Evolutionary conservation across 2,888 invertebrate genomes (phyloP).

Genomic region (Phasia obesa): DNA sequence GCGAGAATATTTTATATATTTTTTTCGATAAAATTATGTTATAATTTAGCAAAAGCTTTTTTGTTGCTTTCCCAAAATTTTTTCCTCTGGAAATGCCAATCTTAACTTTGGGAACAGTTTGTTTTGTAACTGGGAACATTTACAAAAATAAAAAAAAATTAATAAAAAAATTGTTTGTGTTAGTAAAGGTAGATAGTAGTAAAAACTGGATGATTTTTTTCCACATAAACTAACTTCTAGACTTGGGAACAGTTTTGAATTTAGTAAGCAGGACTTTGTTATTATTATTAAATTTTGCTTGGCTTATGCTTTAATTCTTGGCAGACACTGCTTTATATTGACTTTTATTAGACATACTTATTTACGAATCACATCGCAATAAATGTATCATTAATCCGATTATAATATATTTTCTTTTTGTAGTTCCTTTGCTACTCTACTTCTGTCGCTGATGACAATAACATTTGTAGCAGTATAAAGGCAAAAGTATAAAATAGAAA

Average conservation of each 20-base stretch:
- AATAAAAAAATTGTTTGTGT: neutral
- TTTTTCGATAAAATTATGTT: too few species aligned
- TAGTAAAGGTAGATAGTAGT: too few species aligned
- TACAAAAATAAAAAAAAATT: neutral
- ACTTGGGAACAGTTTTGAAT: neutral
- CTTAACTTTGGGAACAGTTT: too few species aligned
- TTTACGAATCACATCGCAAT: slow-evolving; percentile 36
- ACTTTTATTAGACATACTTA: neutral
- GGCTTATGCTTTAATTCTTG: neutral
- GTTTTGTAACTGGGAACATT: neutral
- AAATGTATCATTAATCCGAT: slow-evolving; percentile 56
- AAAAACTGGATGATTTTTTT: too few species aligned
- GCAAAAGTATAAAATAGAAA: neutral
- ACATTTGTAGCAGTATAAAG: neutral
- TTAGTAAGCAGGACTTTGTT: neutral
- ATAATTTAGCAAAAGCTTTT: too few species aligned
- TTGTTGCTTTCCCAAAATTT: too few species aligned
- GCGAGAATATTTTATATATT: too few species aligned
- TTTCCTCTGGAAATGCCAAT: too few species aligned
- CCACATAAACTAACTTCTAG: too few species aligned
- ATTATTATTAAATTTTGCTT: neutral
- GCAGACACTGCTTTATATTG: neutral
- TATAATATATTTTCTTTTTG: slow-evolving; percentile 24
- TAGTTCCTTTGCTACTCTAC: slow-evolving; percentile 11
- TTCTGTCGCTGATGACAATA: neutral